Conservation (phyloP, 1,140 invertebrate species). For the Linepithema humile region DNA sequence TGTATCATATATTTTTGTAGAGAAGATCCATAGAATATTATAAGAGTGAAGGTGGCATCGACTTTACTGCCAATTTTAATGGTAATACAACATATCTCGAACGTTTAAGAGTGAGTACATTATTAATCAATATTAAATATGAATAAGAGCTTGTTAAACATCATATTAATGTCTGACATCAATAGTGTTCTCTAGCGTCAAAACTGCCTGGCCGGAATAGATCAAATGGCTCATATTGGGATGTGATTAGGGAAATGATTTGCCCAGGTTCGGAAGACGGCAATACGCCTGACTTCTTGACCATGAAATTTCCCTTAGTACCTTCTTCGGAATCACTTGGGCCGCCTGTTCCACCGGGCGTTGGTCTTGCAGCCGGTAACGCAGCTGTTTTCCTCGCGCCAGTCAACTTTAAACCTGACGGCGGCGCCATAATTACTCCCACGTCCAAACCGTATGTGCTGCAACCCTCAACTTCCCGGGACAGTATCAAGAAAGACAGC, state of each 20-base stretch:
- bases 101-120: constrained; percentile 88
- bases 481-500: constrained; percentile 73
- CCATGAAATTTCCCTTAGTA: constrained; percentile 80
- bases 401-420: constrained; percentile 79
- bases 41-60: constrained; percentile 90
- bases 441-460: constrained; percentile 76
- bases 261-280: constrained; percentile 80
- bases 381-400: constrained; percentile 79
- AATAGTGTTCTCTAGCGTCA: constrained; percentile 80
- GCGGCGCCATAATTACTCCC: constrained; percentile 74
- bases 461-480: constrained; percentile 77
- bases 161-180: constrained; percentile 39
- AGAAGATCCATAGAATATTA: constrained; percentile 94
- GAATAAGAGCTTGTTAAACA: not conserved
- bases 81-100: constrained; percentile 91
- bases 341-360: constrained; percentile 70
- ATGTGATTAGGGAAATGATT: constrained; percentile 82
- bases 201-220: constrained; percentile 81
- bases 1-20: constrained; percentile 78
- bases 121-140: not conserved
- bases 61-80: constrained; percentile 91
- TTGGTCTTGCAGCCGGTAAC: constrained; percentile 74
- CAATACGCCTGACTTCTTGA: constrained; percentile 70
- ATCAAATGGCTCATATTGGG: constrained; percentile 81
- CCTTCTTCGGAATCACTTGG: constrained; percentile 76